phyloP scores from a whole-genome alignment of 2,113 vertebrate genomes.

The Piaya cayana region DNA sequence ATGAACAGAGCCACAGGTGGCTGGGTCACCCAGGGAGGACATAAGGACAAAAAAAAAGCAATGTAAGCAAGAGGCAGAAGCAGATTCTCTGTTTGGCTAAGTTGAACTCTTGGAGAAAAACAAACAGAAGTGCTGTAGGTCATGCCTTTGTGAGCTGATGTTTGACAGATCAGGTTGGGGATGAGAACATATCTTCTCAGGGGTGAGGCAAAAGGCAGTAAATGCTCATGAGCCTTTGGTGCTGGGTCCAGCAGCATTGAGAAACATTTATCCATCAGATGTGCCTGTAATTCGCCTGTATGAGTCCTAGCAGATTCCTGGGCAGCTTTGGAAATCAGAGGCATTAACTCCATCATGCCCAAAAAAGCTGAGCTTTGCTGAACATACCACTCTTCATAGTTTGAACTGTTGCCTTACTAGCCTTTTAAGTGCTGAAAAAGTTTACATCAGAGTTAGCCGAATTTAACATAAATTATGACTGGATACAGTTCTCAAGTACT shows the following conservation, averaged over 20 bases:
- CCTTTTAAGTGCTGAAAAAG: not conserved
- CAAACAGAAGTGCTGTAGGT: not conserved
- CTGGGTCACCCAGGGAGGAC: not conserved
- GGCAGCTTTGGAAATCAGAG: not conserved
- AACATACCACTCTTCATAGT: not conserved
- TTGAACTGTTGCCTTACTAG: not conserved
- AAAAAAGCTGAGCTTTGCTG: constrained; percentile 1
- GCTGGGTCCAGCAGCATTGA: not conserved
- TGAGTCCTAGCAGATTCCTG: not conserved
- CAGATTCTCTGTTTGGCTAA: constrained; percentile 15
- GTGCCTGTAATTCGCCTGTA: not conserved
- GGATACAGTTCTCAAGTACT: not conserved
- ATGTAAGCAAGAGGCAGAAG: not conserved
- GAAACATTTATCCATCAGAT: not conserved
- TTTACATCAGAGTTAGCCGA: not conserved
- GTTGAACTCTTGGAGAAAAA: not conserved
- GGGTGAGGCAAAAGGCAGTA: not conserved
- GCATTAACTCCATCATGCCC: not conserved
- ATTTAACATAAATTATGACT: not conserved
- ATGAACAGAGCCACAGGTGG: constrained; percentile 16
- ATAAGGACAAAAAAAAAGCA: not conserved
- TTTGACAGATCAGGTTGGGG: not conserved
- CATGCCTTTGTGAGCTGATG: not conserved
- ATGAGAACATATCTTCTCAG: not conserved
- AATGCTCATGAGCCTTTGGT: not conserved